Conservation (phyloP, 2,797 vertebrate genomes). For the Denticeps clupeoides region DNA sequence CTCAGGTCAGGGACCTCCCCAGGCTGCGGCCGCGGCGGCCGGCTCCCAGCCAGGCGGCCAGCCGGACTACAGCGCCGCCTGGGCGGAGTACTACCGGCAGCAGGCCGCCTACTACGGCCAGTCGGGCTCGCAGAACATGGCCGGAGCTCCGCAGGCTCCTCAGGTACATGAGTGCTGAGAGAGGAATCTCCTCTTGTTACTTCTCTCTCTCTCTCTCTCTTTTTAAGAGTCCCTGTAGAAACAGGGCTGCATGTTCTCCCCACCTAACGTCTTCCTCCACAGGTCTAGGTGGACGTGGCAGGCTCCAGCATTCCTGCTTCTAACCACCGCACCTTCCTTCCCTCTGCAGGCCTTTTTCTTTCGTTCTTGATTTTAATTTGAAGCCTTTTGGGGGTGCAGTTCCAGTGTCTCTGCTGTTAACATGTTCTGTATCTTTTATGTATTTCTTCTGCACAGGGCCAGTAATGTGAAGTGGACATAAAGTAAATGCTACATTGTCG, state of each 20-base stretch:
- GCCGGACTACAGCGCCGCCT: constrained; percentile 91
- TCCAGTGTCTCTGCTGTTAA: constrained; percentile 91
- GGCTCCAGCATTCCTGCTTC: constrained; percentile 46
- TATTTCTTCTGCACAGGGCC: constrained; percentile 99
- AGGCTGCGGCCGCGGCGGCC: constrained; percentile 68
- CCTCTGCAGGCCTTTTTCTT: constrained; percentile 51
- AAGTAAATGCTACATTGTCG: constrained; percentile 99
- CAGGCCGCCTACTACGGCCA: constrained; percentile 96
- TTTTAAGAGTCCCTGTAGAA: too few relatives aligned
- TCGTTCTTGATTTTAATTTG: constrained; percentile 53
- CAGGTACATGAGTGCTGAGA: constrained; percentile 56
- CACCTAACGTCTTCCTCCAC: constrained; percentile 35
- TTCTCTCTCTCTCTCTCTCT: neutral
- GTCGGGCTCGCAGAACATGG: constrained; percentile 88
- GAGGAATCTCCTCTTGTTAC: constrained; percentile 7
- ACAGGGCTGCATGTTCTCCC: too few relatives aligned
- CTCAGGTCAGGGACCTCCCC: constrained; percentile 89
- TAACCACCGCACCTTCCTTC: constrained; percentile 47
- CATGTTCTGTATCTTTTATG: constrained; percentile 99
- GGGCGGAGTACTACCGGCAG: constrained; percentile 96
- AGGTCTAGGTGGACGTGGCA: constrained; percentile 71
- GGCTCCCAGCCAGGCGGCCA: constrained; percentile 81
- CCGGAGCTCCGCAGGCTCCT: constrained; percentile 82
- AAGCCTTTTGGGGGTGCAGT: constrained; percentile 48
- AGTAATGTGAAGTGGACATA: constrained; percentile 99